Evolutionary conservation across 2,797 vertebrate species (phyloP), one percentile per base, ranked within the genome.

Genomic region (Microctenopoma steveboyesi): DNA sequence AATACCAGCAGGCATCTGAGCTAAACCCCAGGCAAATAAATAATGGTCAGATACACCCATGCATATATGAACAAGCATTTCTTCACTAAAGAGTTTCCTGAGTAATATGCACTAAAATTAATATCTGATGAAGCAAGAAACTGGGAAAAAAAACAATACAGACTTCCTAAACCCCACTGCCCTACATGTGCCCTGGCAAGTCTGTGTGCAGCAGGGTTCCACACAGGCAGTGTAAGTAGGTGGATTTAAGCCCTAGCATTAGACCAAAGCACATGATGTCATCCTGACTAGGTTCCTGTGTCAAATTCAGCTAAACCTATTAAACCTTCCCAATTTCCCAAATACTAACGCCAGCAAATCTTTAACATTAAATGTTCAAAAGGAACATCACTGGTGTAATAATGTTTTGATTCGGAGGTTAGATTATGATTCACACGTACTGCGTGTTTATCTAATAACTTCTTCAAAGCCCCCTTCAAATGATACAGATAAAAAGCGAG

Each of bases 221-320:
- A 86, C 65, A 77, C 74, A 79, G 78, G 76, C 58, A 6, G 69
- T 59, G 78, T 83, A 90, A 90, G 85, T 86, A 83, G 87, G 87
- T 86, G 88, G 91, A 91, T 88, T 91, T 89, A 90, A 88, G 87
- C 84, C 79, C 80, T 66, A 85, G 85, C 64, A 81, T 91, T 88
- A 91, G 83, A 76, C 78, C 77, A 85, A 81, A 88, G 77, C 84
- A 85, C 82, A 91, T 89, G 88, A 89, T 89, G 90, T 91, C 91
- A 92, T 88, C 78, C 79, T 58, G 63, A 56, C 76, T 58, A 37
- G 71, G 64, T 83, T 83, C 82, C 66, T 79, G 53, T 75, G 71
- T 82, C 58, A 72, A 63, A 80, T 82, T 57, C 56, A 69, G 13
- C 39, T 48, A 2, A 57, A 80, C 37, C 48, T 35, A 72, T 13